phyloP scores from a whole-genome alignment of 2,113 vertebrate genomes.

The Ursus arctos region DNA sequence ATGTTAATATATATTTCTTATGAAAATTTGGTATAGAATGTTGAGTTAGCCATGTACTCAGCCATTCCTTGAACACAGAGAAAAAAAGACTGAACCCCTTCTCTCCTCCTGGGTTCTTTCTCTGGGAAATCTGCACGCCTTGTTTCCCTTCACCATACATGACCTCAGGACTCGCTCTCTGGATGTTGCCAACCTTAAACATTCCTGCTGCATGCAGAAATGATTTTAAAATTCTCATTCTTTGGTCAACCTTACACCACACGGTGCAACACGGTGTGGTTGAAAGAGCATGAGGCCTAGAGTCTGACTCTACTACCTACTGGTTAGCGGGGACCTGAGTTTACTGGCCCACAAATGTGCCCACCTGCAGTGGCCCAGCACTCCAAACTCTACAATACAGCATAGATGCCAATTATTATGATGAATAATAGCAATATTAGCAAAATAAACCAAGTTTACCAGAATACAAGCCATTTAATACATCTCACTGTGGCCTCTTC shows the following conservation, averaged over 20 bases:
- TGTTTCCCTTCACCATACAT: not conserved
- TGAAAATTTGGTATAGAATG: not conserved
- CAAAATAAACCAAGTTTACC: not conserved
- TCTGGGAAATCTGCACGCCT: not conserved
- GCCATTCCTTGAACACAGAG: not conserved
- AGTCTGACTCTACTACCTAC: not conserved
- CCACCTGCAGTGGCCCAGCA: not conserved
- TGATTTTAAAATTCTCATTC: not conserved
- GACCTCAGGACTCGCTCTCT: not conserved
- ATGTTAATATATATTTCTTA: not conserved
- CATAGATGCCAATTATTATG: not conserved
- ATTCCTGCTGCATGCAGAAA: not conserved
- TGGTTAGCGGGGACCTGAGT: not conserved
- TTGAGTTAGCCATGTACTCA: not conserved
- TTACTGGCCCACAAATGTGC: not conserved
- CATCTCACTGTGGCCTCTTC: not conserved
- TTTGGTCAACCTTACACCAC: not conserved
- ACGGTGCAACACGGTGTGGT: fast-evolving
- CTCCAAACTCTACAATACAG: not conserved
- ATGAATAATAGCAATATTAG: not conserved
- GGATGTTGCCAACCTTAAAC: not conserved
- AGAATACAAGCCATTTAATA: not conserved
- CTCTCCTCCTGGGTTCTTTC: not conserved
- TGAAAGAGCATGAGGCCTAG: not conserved
- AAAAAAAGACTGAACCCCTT: not conserved